Evolutionary conservation across 2,113 vertebrate species (phyloP).

Genomic region (Phylloscopus whistleri): DNA sequence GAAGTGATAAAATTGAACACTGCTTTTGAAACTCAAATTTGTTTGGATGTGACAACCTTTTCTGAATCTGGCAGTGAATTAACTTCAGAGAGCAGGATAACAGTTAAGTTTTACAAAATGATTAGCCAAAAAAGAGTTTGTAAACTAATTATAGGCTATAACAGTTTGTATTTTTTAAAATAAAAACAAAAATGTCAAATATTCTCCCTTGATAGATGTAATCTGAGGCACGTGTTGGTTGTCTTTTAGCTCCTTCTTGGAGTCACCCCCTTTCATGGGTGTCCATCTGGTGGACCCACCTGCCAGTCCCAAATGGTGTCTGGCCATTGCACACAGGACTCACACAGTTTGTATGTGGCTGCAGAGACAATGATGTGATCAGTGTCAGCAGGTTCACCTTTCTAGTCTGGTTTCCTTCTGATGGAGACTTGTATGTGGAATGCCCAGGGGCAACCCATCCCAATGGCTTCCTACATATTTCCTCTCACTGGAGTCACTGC

Average conservation of each 20-base stretch:
- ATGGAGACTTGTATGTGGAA: rapidly evolving
- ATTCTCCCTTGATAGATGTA: not conserved
- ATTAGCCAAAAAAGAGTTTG: not conserved
- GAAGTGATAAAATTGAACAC: not conserved
- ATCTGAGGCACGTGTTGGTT: not conserved
- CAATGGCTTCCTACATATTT: not conserved
- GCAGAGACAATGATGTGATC: not conserved
- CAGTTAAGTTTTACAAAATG: not conserved
- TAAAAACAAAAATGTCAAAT: not conserved
- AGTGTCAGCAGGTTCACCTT: not conserved
- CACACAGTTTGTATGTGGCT: not conserved
- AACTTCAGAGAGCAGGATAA: not conserved
- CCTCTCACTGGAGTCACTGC: not conserved
- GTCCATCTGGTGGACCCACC: not conserved
- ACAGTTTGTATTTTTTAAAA: not conserved
- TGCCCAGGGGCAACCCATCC: not conserved
- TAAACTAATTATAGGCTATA: not conserved
- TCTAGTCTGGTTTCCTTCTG: not conserved
- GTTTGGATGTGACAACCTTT: not conserved
- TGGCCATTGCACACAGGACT: not conserved
- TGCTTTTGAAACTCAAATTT: not conserved
- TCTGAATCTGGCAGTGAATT: not conserved
- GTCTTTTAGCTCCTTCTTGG: not conserved
- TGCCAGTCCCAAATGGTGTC: not conserved
- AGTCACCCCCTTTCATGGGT: not conserved